Evolutionary conservation across 2,113 vertebrate genomes (phyloP).

Genomic region (Rhinichthys klamathensis): DNA sequence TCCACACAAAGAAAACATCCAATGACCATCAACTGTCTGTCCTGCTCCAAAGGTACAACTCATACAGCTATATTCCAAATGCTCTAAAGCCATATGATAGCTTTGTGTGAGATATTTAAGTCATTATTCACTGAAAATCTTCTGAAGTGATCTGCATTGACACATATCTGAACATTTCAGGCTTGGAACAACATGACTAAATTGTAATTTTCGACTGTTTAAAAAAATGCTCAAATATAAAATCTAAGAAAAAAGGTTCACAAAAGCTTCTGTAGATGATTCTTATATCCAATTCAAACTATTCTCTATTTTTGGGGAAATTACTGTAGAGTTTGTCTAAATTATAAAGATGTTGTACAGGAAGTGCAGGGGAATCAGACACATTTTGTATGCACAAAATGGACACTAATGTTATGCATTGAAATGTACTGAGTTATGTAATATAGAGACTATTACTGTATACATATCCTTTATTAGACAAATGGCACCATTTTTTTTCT

Average conservation of each 20-base stretch:
- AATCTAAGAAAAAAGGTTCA: background rate
- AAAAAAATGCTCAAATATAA: background rate
- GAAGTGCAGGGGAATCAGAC: background rate
- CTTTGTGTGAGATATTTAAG: background rate
- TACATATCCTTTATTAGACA: constrained; percentile 3
- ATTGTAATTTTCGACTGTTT: background rate
- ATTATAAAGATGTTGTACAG: background rate
- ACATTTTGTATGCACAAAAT: constrained; percentile 19
- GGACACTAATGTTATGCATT: constrained; percentile 1
- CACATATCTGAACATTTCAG: background rate
- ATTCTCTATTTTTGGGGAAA: background rate
- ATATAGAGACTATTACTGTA: background rate
- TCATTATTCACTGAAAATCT: background rate
- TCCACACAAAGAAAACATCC: background rate
- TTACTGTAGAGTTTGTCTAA: background rate
- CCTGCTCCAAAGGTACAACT: background rate
- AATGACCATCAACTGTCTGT: background rate
- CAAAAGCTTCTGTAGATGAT: background rate
- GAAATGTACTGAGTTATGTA: background rate
- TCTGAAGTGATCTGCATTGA: background rate
- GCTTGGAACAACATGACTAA: background rate
- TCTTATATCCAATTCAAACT: background rate
- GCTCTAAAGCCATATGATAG: background rate
- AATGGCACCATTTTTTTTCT: background rate
- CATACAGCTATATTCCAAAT: background rate